Conservation (phyloP, 2,888 invertebrate genomes). For the Odontocerum albicorne region DNA sequence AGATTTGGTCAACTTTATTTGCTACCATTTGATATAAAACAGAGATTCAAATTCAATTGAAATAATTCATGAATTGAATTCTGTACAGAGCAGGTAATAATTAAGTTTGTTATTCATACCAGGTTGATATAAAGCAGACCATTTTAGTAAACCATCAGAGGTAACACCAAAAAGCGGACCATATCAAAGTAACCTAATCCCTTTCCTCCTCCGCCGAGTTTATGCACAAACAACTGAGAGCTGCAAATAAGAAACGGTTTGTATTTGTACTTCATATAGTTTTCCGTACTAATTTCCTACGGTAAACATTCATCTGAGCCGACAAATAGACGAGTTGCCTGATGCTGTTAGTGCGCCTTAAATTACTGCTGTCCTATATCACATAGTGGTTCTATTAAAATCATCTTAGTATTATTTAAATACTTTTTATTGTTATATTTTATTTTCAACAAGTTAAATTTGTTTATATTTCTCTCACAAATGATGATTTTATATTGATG, state of each 20-base stretch:
- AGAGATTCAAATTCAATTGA: slow-evolving; percentile 8
- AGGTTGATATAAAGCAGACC: slow-evolving; percentile 1
- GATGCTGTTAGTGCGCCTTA: too few species aligned
- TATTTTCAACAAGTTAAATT: too few species aligned
- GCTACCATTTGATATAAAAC: too few species aligned
- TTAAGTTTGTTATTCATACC: slow-evolving; percentile 9
- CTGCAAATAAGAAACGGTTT: slow-evolving; percentile 31
- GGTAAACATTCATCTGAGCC: slow-evolving; percentile 33
- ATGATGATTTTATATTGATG: too few species aligned
- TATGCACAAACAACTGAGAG: slow-evolving; percentile 23
- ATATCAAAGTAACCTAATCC: slow-evolving; percentile 32
- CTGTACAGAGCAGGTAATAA: neutral
- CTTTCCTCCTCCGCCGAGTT: slow-evolving; percentile 25
- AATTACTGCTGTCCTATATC: too few species aligned
- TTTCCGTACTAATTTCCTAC: slow-evolving; percentile 34
- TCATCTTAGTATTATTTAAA: too few species aligned
- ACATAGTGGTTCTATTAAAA: too few species aligned
- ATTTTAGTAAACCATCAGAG: neutral
- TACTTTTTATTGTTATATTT: too few species aligned
- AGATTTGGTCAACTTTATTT: too few species aligned
- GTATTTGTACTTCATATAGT: slow-evolving; percentile 26
- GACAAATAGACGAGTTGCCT: slow-evolving; percentile 30
- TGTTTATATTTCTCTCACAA: slow-evolving; percentile 20
- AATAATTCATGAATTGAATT: slow-evolving; percentile 6
- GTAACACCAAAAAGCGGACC: slow-evolving; percentile 16